Evolutionary conservation across 2,888 invertebrate species (phyloP).

Genomic region (Drosophila birchii): DNA sequence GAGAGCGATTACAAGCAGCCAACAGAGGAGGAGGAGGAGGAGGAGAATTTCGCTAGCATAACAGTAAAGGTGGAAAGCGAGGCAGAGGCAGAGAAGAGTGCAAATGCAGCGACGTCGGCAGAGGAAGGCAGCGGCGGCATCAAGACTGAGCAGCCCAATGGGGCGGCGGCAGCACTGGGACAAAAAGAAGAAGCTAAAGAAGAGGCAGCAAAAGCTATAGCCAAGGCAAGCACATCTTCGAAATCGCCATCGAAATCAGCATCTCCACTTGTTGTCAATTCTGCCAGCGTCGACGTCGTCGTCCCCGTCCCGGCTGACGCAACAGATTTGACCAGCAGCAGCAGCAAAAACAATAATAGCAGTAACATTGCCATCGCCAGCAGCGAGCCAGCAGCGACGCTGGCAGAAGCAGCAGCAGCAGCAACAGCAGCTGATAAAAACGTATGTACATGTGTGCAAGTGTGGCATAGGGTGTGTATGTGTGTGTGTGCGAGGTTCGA

Average conservation of each 20-base stretch:
- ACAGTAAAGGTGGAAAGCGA: conserved; percentile 31
- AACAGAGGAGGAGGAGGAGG: conserved; percentile 25
- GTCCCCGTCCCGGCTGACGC: conserved; percentile 55
- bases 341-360: conserved; percentile 21
- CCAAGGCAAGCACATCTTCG: conserved; percentile 15
- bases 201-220: conserved; percentile 28
- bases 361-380: conserved; percentile 43
- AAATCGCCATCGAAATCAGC: conserved; percentile 30
- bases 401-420: conserved; percentile 39
- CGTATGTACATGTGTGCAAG: conserved; percentile 56
- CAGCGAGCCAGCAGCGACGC: conserved; percentile 37
- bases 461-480: conserved; percentile 27
- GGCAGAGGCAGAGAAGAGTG: conserved; percentile 14
- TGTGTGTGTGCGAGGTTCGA: conserved; percentile 23
- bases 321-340: conserved; percentile 56
- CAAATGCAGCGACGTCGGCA: conserved; percentile 16
- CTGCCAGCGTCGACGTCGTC: conserved; percentile 51
- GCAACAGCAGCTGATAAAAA: conserved; percentile 69
- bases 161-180: conserved; percentile 9
- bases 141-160: conserved; percentile 35
- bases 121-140: conserved; percentile 20
- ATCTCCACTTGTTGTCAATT: conserved; percentile 73
- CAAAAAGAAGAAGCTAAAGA: conserved; percentile 4
- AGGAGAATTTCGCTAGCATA: conserved; percentile 24
- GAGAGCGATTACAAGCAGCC: conserved; percentile 22